Evolutionary conservation across 2,797 vertebrate species (phyloP).

Genomic region (Coendou prehensilis): DNA sequence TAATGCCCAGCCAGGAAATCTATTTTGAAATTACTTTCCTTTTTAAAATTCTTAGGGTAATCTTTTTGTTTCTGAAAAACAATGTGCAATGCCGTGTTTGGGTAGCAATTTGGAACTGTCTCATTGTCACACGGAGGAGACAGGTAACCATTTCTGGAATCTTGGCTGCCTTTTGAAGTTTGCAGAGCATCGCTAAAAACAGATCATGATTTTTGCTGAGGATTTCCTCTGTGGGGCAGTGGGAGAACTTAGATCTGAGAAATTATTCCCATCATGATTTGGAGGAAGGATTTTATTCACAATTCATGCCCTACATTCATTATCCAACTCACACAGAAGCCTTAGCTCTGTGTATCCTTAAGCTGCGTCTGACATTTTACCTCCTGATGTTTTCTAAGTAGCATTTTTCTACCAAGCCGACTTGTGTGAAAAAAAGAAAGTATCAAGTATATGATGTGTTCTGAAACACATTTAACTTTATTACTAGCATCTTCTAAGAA

Average conservation of each 20-base stretch:
- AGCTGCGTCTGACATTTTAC: conserved; percentile 84
- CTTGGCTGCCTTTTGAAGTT: conserved; percentile 57
- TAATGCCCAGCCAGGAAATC: conserved; percentile 40
- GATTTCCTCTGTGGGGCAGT: conserved; percentile 57
- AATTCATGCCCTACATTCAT: conserved; percentile 59
- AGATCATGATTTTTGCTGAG: conserved; percentile 49
- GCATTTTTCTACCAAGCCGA: conserved; percentile 77
- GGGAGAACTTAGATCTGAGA: conserved; percentile 39
- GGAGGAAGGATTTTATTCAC: conserved; percentile 67
- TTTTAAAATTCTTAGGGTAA: neutral
- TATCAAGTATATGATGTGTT: conserved; percentile 57
- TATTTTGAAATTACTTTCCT: conserved; percentile 66
- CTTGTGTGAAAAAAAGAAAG: conserved; percentile 64
- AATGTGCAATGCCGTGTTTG: neutral
- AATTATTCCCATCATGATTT: conserved; percentile 65
- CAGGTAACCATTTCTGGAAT: neutral
- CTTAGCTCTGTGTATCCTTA: conserved; percentile 74
- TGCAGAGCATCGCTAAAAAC: neutral
- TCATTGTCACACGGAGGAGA: neutral
- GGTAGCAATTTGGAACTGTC: neutral
- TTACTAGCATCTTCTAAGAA: conserved; percentile 68
- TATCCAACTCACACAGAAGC: conserved; percentile 72
- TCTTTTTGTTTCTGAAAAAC: conserved; percentile 52
- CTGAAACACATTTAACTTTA: conserved; percentile 74
- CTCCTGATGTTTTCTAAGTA: conserved; percentile 75